Evolutionary conservation across 2,888 invertebrate species (phyloP), one percentile per base, ranked within the genome.

Genomic region (Hofmannophila pseudospretella): DNA sequence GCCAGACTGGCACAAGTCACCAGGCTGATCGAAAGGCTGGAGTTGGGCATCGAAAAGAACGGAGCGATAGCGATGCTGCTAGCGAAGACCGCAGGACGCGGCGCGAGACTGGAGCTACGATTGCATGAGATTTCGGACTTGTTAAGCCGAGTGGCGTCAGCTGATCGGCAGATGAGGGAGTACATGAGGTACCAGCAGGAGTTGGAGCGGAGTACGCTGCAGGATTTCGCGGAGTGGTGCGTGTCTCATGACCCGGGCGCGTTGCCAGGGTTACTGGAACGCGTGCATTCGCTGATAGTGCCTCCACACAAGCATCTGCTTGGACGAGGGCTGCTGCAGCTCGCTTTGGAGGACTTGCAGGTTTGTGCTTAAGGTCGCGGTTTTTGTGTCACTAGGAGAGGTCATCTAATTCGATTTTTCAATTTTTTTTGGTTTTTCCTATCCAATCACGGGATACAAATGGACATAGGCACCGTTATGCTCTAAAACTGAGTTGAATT

Each of bases 161-260:
- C 89, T 3, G 90, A 91, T 47, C 64, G 82, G 16, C 80, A 88
- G 54, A 91, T 93, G 90, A 64, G 87, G 42, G 85, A 86, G 35
- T 91, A 92, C 58, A 85, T 89, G 36, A 66, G 76, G 1, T 57
- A 87, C 32, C 82, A 87, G 46, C 69, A 82, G 20, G 81, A 81
- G 39, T 74, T 91, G 47, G 93, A 94, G 63, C 66, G 79, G 45
- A 80, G 82, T 41, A 95, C 95, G 4, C 60, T 94, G 46, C 85
- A 92, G 58, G 89, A 91, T 57, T 94, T 94, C 60, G 93, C 94
- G 0, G 85, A 82, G 47, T 89, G 89, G 75, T 91, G 91, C 27
- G 91, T 94, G 1, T 91, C 93, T 0, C 92, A 92, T 51, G 89
- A 90, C 52, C 76, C 90, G 0, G 81, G 89, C 29, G 92, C 93